These are phyloP conservation scores for Eledona agricola DNA, from an alignment of 2,888 invertebrate species.

Conservation along the genomic window DNA sequence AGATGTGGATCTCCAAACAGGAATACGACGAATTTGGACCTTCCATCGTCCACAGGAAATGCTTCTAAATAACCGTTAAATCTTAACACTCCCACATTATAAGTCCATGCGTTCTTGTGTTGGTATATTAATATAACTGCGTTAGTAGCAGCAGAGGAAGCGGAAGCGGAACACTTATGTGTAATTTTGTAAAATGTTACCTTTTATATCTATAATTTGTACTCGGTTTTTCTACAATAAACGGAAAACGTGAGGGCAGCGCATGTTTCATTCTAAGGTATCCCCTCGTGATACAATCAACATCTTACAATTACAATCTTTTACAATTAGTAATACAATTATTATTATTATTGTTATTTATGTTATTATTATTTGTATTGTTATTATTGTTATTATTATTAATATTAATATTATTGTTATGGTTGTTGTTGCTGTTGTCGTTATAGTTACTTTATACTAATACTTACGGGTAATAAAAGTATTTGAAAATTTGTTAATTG, in stretches of 20 bases:
- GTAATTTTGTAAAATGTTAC: constrained; percentile 46
- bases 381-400: too few relatives aligned
- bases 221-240: constrained; percentile 35
- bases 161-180: constrained; percentile 56
- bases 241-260: constrained; percentile 21
- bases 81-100: constrained; percentile 55
- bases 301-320: too few relatives aligned
- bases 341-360: too few relatives aligned
- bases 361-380: too few relatives aligned
- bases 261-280: constrained; percentile 5
- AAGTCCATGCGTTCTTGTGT: constrained; percentile 53
- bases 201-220: too few relatives aligned
- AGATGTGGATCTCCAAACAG: constrained; percentile 97
- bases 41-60: constrained; percentile 96
- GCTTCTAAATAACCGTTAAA: constrained; percentile 77
- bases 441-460: too few relatives aligned
- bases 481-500: too few relatives aligned
- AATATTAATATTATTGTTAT: too few relatives aligned
- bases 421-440: too few relatives aligned
- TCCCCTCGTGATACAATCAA: too few relatives aligned
- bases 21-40: constrained; percentile 98
- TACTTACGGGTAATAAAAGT: too few relatives aligned
- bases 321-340: too few relatives aligned
- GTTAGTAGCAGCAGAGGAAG: constrained; percentile 41
- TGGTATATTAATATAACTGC: constrained; percentile 48